phyloP scores from a whole-genome alignment of 2,797 vertebrate genomes.

The Tenualosa ilisha region DNA sequence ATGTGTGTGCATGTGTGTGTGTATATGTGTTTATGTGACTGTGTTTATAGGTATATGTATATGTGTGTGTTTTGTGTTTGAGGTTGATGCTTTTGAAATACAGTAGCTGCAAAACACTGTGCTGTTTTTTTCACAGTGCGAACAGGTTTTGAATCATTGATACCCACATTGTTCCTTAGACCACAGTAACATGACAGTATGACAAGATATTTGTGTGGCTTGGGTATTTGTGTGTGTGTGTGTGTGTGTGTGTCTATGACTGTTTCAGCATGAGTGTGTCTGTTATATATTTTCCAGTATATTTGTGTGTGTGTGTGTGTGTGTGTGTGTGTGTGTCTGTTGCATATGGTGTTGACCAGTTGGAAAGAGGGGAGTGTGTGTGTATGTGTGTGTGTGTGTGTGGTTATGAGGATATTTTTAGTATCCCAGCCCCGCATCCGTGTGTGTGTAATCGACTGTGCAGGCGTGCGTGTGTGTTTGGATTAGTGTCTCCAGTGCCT shows the following conservation, averaged over 20 bases:
- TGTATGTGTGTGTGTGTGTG: conserved; percentile 32
- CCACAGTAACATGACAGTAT: not conserved
- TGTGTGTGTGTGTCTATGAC: conserved; percentile 40
- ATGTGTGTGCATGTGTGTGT: not conserved
- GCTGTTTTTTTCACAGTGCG: not conserved
- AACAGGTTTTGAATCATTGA: not conserved
- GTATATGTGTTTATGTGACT: not conserved
- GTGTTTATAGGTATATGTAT: not conserved
- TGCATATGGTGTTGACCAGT: not conserved
- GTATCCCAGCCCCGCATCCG: conserved; percentile 24
- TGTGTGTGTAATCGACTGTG: conserved; percentile 38
- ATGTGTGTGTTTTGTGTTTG: not conserved
- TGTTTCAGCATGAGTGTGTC: conserved; percentile 15
- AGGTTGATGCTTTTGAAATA: not conserved
- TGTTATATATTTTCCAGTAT: not conserved
- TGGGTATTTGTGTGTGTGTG: not conserved
- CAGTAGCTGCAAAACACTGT: not conserved
- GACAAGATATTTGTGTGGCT: not conserved
- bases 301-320: not conserved
- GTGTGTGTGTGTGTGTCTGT: not conserved
- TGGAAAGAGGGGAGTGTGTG: not conserved
- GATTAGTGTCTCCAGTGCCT: conserved; percentile 70
- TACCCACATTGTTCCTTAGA: not conserved
- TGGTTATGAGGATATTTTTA: conserved; percentile 40
- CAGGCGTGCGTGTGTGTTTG: conserved; percentile 58